Conservation (phyloP, 2,888 invertebrate species). For the Trypoxylon attenuatum region DNA sequence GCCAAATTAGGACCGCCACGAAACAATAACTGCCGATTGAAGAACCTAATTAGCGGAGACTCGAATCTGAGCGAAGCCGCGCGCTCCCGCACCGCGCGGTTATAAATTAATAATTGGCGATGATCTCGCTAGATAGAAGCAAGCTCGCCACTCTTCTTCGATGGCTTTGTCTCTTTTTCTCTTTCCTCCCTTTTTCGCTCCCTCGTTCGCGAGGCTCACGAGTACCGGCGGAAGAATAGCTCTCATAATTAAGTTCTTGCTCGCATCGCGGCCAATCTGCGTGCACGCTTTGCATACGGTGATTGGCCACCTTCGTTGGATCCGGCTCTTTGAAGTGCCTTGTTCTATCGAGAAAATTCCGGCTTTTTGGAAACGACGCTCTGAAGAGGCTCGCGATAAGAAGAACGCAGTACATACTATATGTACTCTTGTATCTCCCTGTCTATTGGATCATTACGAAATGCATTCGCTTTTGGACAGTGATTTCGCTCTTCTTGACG, state of each 20-base stretch:
- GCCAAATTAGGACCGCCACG: slow-evolving; percentile 71
- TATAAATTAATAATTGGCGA: slow-evolving; percentile 63
- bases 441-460: neutral
- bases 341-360: too few species aligned
- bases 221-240: slow-evolving; percentile 38
- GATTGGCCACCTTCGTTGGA: slow-evolving; percentile 18
- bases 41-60: slow-evolving; percentile 70
- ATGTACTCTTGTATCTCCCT: too few species aligned
- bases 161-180: too few species aligned
- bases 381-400: too few species aligned
- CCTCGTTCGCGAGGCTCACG: neutral
- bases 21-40: slow-evolving; percentile 74
- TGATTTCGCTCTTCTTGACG: slow-evolving; percentile 35
- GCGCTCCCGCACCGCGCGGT: slow-evolving; percentile 22
- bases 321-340: too few species aligned
- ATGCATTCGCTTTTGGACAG: slow-evolving; percentile 21
- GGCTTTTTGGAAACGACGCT: too few species aligned
- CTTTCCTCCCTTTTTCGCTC: neutral
- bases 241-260: slow-evolving; percentile 42
- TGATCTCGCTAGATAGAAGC: slow-evolving; percentile 48
- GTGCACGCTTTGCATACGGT: slow-evolving; percentile 24
- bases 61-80: slow-evolving; percentile 33
- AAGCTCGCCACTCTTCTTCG: neutral
- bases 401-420: too few species aligned
- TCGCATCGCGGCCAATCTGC: neutral